These are phyloP conservation scores for Agelas oroides DNA, from an alignment of 37 sponge, comb jelly and placozoan species.

Conservation along the genomic window DNA sequence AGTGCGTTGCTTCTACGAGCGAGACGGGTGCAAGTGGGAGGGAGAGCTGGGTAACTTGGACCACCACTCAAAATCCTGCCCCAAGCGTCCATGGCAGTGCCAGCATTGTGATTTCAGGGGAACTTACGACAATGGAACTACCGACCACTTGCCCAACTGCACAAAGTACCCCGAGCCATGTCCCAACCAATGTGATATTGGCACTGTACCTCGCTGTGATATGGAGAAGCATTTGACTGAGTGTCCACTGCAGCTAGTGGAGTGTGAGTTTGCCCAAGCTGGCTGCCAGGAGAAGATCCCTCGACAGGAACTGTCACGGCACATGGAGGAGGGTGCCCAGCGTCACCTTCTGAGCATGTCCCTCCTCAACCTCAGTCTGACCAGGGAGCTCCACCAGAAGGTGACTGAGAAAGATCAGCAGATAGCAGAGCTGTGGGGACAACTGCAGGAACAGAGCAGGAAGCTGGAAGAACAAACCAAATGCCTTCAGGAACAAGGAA, in stretches of 20 bases:
- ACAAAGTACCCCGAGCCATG: slow-evolving; percentile 23
- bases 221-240: slow-evolving; percentile 10
- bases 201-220: slow-evolving; percentile 13
- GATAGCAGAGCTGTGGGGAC: too few species aligned
- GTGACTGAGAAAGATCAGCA: too few species aligned
- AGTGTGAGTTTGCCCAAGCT: slow-evolving; percentile 37
- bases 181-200: slow-evolving; percentile 28
- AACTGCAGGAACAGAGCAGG: too few species aligned
- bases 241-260: slow-evolving; percentile 39
- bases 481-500: too few species aligned
- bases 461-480: too few species aligned
- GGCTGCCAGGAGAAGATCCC: slow-evolving; percentile 27
- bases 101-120: slow-evolving; percentile 12
- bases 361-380: slow-evolving; percentile 4
- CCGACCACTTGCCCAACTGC: slow-evolving; percentile 22
- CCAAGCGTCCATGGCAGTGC: slow-evolving; percentile 36
- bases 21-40: slow-evolving; percentile 51
- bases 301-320: neutral
- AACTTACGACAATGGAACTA: neutral
- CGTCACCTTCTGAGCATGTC: slow-evolving; percentile 14
- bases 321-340: slow-evolving; percentile 21
- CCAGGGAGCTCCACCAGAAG: neutral
- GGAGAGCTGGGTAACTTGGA: slow-evolving; percentile 12
- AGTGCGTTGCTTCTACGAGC: slow-evolving; percentile 32
- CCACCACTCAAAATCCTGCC: slow-evolving; percentile 27